Conservation (phyloP, 2,797 vertebrate genomes). For the Dipus sagitta region DNA sequence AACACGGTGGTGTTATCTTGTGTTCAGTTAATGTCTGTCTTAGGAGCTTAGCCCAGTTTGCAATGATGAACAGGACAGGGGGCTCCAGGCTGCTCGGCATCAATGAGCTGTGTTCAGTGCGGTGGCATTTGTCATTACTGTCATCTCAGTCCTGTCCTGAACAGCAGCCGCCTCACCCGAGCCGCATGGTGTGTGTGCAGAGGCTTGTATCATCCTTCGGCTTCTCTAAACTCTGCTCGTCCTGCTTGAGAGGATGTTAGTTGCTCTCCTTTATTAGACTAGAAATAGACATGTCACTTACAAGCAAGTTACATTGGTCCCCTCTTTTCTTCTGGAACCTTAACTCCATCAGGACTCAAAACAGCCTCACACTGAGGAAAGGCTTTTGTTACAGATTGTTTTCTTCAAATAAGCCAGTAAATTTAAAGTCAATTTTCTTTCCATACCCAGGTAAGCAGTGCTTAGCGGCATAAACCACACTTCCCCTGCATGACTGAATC, state of each 20-base stretch:
- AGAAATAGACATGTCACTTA: constrained; percentile 41
- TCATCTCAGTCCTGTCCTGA: rapidly evolving
- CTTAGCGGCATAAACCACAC: neutral
- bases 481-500: neutral
- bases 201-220: neutral
- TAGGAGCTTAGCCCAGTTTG: neutral
- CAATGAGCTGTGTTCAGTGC: rapidly evolving
- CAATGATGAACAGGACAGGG: neutral
- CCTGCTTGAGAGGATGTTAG: constrained; percentile 12
- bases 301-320: neutral
- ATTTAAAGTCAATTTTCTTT: neutral
- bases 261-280: constrained; percentile 18
- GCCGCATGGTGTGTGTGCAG: neutral
- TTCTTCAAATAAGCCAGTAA: rapidly evolving
- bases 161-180: neutral
- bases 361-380: neutral
- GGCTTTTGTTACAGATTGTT: neutral
- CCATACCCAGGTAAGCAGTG: neutral
- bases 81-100: neutral
- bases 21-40: neutral
- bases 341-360: neutral
- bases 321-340: neutral
- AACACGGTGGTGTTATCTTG: rapidly evolving
- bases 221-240: neutral
- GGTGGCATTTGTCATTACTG: rapidly evolving